Evolutionary conservation across 2,797 vertebrate species (phyloP), one percentile per base, ranked within the genome.

Genomic region (Enteromius viviparus): DNA sequence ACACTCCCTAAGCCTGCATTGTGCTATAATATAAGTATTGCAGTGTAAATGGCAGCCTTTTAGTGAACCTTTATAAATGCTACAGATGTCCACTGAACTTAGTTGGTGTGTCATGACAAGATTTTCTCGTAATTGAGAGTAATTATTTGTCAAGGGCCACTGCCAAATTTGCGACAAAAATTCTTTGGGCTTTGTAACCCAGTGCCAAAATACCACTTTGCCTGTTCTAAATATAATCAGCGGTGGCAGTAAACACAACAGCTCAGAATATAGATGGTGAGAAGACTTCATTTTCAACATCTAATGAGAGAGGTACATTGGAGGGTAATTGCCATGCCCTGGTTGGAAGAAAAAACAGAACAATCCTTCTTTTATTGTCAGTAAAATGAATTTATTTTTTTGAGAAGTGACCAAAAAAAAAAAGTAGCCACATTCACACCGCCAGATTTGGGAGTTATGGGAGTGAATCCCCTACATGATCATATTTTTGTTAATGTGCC

Each of bases 171-270:
- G 47, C 72, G 55, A 86, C 68, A 76, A 80, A 74, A 90, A 88
- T 88, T 87, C 89, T 72, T 87, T 55, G 15, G 58, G 58, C 72
- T 23, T 32, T 87, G 71, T 83, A 66, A 34, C 80, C 65, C 34
- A 45, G 82, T 88, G 88, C 90, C 84, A 82, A 83, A 88, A 83
- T 76, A 64, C 69, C 84, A 82, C 37, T 85, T 76, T 89, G 87
- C 83, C 81, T 74, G 74, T 83, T 55, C 81, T 87, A 88, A 90
- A 90, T 89, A 91, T 93, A 92, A 94, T 94, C 86, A 87, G 82
- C 29, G 40, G 78, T 92, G 91, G 88, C 92, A 92, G 78, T 83
- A 65, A 85, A 85, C 92, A 91, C 89, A 91, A 90, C 87, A 85
- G 87, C 85, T 84, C 62, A 65, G 86, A 89, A 88, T 70, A 84